A percentile compares a stretch with the other conserved stretches of the same genome.
These are phyloP conservation scores for Carduelis carduelis DNA, from an alignment of 2,797 vertebrate species.

Conservation along the genomic window DNA sequence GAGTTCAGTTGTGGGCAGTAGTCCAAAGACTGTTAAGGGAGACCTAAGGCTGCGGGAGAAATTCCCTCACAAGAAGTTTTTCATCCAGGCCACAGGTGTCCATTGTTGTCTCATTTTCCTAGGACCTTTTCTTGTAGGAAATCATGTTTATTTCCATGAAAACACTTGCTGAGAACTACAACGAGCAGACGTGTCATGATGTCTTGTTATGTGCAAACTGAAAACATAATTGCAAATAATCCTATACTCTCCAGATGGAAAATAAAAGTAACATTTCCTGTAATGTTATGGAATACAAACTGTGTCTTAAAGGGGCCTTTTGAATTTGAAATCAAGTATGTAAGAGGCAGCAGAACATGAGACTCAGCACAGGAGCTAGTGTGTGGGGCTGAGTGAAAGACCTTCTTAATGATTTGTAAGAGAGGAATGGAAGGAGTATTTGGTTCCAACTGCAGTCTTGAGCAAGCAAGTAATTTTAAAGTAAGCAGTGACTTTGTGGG, in stretches of 20 bases:
- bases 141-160: not conserved
- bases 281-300: not conserved
- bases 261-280: not conserved
- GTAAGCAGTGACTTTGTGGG: not conserved
- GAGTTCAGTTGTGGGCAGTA: not conserved
- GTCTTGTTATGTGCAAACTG: not conserved
- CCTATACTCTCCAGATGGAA: not conserved
- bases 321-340: not conserved
- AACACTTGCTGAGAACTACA: not conserved
- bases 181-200: not conserved
- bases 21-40: not conserved
- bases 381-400: not conserved
- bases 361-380: not conserved
- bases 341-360: not conserved
- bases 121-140: not conserved
- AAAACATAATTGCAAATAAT: not conserved
- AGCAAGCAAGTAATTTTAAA: not conserved
- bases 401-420: not conserved
- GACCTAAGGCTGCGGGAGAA: not conserved
- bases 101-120: not conserved
- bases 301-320: not conserved
- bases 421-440: not conserved
- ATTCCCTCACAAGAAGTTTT: not conserved
- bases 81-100: not conserved
- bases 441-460: not conserved